phyloP scores from a whole-genome alignment of 2,888 invertebrate genomes.

The Zele albiditarsus region DNA sequence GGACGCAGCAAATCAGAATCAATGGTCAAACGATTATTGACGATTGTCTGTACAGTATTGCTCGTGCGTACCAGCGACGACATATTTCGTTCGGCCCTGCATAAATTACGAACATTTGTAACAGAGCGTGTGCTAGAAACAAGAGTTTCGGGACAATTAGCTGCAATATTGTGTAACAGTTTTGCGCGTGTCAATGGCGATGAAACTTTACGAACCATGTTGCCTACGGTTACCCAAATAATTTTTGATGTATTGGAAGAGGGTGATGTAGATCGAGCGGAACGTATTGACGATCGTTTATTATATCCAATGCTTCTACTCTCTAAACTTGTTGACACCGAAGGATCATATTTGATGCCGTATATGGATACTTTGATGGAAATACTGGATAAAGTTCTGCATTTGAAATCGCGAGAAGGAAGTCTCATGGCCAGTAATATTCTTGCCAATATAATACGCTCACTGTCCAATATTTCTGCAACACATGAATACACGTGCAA shows the following conservation, averaged over 20 bases:
- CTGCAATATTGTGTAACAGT: slow-evolving; percentile 82
- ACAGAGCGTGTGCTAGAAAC: slow-evolving; percentile 86
- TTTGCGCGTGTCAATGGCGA: slow-evolving; percentile 81
- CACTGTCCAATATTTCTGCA: slow-evolving; percentile 77
- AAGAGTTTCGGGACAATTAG: slow-evolving; percentile 86
- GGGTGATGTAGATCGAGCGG: slow-evolving; percentile 80
- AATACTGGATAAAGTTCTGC: slow-evolving; percentile 82
- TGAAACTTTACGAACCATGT: slow-evolving; percentile 81
- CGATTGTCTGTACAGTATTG: slow-evolving; percentile 80
- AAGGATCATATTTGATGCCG: slow-evolving; percentile 78
- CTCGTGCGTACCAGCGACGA: slow-evolving; percentile 80
- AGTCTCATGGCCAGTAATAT: slow-evolving; percentile 78
- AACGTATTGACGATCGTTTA: slow-evolving; percentile 85
- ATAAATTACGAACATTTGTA: slow-evolving; percentile 84
- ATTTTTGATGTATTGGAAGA: slow-evolving; percentile 76
- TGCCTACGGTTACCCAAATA: slow-evolving; percentile 82
- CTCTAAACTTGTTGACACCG: slow-evolving; percentile 81
- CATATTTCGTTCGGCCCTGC: slow-evolving; percentile 79
- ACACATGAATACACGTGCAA: slow-evolving; percentile 73
- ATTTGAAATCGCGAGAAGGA: slow-evolving; percentile 81
- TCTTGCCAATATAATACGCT: slow-evolving; percentile 76
- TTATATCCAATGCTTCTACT: slow-evolving; percentile 85
- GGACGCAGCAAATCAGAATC: slow-evolving; percentile 81
- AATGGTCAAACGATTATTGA: slow-evolving; percentile 81
- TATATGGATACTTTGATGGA: slow-evolving; percentile 79